Base-by-base conservation (phyloP, 2,113 vertebrate genomes). In the Rhinoderma darwinii region DNA sequence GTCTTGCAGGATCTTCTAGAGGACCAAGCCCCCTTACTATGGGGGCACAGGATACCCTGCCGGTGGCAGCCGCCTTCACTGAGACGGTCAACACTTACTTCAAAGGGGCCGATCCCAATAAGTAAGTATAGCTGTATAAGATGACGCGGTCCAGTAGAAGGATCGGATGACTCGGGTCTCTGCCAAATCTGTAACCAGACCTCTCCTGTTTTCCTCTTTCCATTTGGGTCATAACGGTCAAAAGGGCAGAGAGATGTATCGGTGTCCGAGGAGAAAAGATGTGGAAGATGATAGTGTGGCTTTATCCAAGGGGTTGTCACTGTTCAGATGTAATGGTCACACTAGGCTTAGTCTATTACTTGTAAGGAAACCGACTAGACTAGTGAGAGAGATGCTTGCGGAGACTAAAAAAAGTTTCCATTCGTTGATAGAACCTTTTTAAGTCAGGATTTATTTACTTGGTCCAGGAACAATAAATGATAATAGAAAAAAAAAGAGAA, bases 51-150 rank as follows among this genome's bases (percentile, higher is more conserved):
- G 98, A 99, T 91, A 99, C 97, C 25, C 95, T 99, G 32, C 98
- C 98, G 0, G 98, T 99, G 41, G 98, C 98, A 0, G 98, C 97
- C 9, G 98, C 98, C 88, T 99, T 99, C 94, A 99, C 98, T 0
- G 98, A 99, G 89, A 99, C 98, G 0, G 97, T 99, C 92, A 99
- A 98, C 30, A 96, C 98, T 1, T 99, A 99, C 90, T 99, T 99
- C 91, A 99, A 99, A 94, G 98, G 97, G 90, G 98, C 98, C 0
- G 98, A 99, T 91, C 97, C 97, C 63, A 99, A 93, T 96, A 99
- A 97, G 98, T 99, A 96, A 88, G 97, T 87, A 74, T 59, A 14
- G 18, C 25, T 6, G 25, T 70, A 30, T 83, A 68, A 83, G 27
- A 11, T 35, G 30, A 83, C 41, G 14, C 63, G 12, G 22, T 37